phyloP scores from a whole-genome alignment of 2,888 invertebrate species.

The Platerodrilus igneus region DNA sequence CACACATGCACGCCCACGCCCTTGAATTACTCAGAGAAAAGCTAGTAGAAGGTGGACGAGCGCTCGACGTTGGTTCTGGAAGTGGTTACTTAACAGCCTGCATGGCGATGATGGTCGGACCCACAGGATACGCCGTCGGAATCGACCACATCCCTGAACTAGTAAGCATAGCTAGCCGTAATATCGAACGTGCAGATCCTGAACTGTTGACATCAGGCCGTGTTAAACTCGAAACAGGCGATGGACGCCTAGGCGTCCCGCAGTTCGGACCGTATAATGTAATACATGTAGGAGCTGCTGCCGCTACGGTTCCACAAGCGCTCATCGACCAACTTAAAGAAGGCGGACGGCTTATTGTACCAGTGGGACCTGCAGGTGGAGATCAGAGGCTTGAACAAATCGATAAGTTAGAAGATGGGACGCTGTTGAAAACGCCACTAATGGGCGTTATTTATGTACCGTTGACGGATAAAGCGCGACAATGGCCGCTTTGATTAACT shows the following conservation, averaged over 20 bases:
- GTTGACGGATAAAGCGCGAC: conserved; percentile 77
- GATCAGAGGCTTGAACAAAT: conserved; percentile 85
- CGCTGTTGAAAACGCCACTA: conserved; percentile 67
- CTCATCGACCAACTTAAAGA: conserved; percentile 81
- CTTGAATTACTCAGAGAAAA: conserved; percentile 79
- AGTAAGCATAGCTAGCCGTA: conserved; percentile 67
- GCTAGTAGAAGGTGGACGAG: conserved; percentile 68
- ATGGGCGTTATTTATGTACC: conserved; percentile 98
- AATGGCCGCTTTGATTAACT: no score
- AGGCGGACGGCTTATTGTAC: conserved; percentile 88
- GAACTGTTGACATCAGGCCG: conserved; percentile 63
- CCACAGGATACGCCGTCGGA: conserved; percentile 63
- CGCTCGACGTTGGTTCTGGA: conserved; percentile 90
- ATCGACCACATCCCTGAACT: conserved; percentile 88
- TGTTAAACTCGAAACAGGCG: conserved; percentile 76
- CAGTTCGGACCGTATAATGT: conserved; percentile 80
- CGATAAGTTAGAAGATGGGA: conserved; percentile 81
- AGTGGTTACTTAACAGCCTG: conserved; percentile 91
- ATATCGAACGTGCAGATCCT: conserved; percentile 71
- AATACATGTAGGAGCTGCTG: conserved; percentile 91
- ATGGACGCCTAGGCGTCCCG: conserved; percentile 77
- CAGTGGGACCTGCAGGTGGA: conserved; percentile 81
- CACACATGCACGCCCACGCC: conserved; percentile 95
- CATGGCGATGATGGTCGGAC: conserved; percentile 80
- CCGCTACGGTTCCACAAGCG: conserved; percentile 68